Evolutionary conservation across 2,797 vertebrate genomes (phyloP), one percentile per base, ranked within the genome.

Genomic region (Ctenopoma multispine): DNA sequence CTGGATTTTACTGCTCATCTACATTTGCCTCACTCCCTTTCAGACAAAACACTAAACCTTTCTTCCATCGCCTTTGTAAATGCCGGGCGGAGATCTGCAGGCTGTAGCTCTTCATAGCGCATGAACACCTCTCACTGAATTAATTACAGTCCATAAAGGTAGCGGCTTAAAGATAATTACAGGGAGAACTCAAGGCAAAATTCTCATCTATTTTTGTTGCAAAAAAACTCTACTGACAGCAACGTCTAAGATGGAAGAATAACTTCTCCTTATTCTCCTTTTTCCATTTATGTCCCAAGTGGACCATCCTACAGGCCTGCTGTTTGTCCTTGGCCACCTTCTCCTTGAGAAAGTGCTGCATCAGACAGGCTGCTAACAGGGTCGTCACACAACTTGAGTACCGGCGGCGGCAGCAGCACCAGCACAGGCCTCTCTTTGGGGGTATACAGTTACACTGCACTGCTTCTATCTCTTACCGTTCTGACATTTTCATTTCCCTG

Each of bases 341-440:
- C 79, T 86, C 90, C 88, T 92, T 89, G 88, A 89, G 85, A 90
- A 90, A 90, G 56, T 80, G 89, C 90, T 87, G 85, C 64, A 82
- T 91, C 88, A 90, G 86, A 83, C 69, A 58, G 80, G 61, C 75
- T 66, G 80, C 85, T 87, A 88, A 81, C 75, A 80, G 75, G 55
- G 73, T 72, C 50, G 56, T 75, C 87, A 80, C 70, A 74, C 8
- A 79, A 80, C 81, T 27, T 3, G 20, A 81, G 77, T 31, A 70
- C 49, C 64, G 15, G 61, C 50, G 4, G 76, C 20, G 20, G 76
- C 51, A 1, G 67, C 58, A 17, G 23, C 56, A 65, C 41, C 67
- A 79, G 66, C 41, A 71, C 29, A 51, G 68, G 44, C 53, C 77
- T 83, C 76, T 88, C 86, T 89, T 66, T 72, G 89, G 83, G 87